These are phyloP conservation scores for Salvelinus sp. DNA, from an alignment of 2,113 vertebrate species.

Conservation along the genomic window DNA sequence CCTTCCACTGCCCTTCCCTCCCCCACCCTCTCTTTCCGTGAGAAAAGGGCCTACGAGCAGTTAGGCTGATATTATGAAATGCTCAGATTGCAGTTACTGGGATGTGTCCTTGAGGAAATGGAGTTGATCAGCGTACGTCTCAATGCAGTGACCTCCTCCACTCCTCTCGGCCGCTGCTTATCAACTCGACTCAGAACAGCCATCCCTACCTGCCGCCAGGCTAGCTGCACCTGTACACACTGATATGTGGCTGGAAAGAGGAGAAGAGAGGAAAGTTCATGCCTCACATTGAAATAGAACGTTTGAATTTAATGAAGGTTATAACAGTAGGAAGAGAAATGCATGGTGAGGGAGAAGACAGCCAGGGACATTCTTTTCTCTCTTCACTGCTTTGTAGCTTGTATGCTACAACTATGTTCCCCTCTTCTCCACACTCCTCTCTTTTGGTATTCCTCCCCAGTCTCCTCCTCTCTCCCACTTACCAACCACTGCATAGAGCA, in stretches of 20 bases:
- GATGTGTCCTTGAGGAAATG: conserved; percentile 67
- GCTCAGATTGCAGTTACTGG: conserved; percentile 57
- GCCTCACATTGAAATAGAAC: conserved; percentile 38
- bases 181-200: conserved; percentile 52
- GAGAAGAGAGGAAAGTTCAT: conserved; percentile 25
- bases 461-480: conserved; percentile 17
- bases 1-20: background rate
- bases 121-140: conserved; percentile 61
- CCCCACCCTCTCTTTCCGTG: conserved; percentile 3
- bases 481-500: conserved; percentile 10
- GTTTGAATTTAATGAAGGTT: conserved; percentile 36
- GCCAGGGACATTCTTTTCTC: conserved; percentile 32
- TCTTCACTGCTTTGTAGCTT: background rate
- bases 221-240: conserved; percentile 24
- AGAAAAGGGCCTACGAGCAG: conserved; percentile 56
- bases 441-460: conserved; percentile 9
- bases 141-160: conserved; percentile 59
- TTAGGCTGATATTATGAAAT: conserved; percentile 61
- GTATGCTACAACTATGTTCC: conserved; percentile 7
- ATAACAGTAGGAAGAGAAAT: conserved; percentile 28
- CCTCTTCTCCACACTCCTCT: conserved; percentile 27
- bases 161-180: conserved; percentile 45
- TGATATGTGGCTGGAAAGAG: conserved; percentile 34
- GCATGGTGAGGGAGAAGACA: conserved; percentile 6
- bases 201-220: conserved; percentile 17